Conservation (phyloP, 1,140 invertebrate species). For the Drosophila obscura region DNA sequence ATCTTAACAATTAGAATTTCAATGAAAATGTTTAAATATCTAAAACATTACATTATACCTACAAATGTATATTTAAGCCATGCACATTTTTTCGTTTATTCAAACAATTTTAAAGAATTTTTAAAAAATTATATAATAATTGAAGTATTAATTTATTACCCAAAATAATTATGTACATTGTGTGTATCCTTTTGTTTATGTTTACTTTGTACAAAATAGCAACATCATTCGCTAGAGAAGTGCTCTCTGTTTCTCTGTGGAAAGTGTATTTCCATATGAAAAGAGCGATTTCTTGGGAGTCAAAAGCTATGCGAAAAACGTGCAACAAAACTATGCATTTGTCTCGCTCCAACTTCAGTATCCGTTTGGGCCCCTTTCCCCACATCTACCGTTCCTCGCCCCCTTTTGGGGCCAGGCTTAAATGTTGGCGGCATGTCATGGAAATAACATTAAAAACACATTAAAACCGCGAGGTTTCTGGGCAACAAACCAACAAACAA, state of each 20-base stretch:
- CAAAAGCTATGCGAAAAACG: conserved; percentile 62
- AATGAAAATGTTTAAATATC: no score
- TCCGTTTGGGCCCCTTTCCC: not conserved
- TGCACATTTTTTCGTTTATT: no score
- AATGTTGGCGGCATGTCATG: conserved; percentile 81
- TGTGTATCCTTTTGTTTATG: no score
- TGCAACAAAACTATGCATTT: conserved; percentile 74
- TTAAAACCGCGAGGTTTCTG: conserved; percentile 80
- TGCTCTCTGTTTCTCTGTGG: not conserved
- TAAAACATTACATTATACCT: no score
- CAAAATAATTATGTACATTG: no score
- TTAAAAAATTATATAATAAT: no score
- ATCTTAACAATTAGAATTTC: no score
- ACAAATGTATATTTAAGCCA: no score
- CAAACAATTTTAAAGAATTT: no score
- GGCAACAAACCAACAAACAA: conserved; percentile 64
- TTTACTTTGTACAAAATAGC: no score
- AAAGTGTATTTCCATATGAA: conserved; percentile 19
- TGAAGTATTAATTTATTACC: no score
- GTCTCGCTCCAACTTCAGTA: conserved; percentile 40
- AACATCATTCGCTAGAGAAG: no score
- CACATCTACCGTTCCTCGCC: not conserved
- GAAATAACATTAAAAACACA: conserved; percentile 82
- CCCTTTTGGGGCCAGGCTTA: conserved; percentile 62
- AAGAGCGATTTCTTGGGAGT: conserved; percentile 14